Percentiles rank a stretch among this genome's conserved stretches.
phyloP scores from a whole-genome alignment of 1,140 invertebrate genomes.

The Tetranychus urticae region DNA sequence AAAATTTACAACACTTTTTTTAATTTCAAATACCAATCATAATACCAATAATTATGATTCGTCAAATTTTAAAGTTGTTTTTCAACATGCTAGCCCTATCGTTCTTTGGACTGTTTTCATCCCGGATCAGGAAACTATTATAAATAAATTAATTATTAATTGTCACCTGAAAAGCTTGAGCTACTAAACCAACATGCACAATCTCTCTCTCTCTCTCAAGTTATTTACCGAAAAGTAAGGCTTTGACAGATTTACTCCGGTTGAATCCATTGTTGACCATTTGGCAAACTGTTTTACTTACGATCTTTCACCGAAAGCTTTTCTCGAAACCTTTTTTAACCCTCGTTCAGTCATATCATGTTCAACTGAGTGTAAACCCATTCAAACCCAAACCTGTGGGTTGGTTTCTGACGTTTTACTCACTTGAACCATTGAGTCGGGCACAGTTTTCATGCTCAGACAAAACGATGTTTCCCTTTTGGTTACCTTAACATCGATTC shows the following conservation, averaged over 20 bases:
- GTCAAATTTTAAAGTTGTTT: no score
- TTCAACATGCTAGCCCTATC: no score
- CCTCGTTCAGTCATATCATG: constrained; percentile 37
- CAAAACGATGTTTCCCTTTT: constrained; percentile 79
- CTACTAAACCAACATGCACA: no score
- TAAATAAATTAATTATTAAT: no score
- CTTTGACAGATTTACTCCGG: constrained; percentile 76
- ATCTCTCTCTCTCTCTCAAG: constrained; percentile 82
- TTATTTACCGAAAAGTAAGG: constrained; percentile 67
- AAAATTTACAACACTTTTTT: no score
- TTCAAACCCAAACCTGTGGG: constrained; percentile 80
- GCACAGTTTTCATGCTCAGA: constrained; percentile 61
- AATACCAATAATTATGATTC: no score
- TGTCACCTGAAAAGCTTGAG: no score
- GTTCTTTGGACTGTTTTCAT: no score
- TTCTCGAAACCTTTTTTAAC: constrained; percentile 63
- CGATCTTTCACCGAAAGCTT: constrained; percentile 74
- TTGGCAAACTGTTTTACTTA: constrained; percentile 68
- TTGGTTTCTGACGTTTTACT: constrained; percentile 70
- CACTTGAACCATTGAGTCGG: constrained; percentile 47
- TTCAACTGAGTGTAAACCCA: constrained; percentile 9
- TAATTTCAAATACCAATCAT: no score
- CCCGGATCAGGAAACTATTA: no score
- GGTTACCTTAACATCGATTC: constrained; percentile 55
- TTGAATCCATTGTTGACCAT: constrained; percentile 66